Percentiles rank a stretch among this genome's conserved stretches.
Conservation (phyloP, 2,888 invertebrate genomes). For the Linnaemya vulpina region DNA sequence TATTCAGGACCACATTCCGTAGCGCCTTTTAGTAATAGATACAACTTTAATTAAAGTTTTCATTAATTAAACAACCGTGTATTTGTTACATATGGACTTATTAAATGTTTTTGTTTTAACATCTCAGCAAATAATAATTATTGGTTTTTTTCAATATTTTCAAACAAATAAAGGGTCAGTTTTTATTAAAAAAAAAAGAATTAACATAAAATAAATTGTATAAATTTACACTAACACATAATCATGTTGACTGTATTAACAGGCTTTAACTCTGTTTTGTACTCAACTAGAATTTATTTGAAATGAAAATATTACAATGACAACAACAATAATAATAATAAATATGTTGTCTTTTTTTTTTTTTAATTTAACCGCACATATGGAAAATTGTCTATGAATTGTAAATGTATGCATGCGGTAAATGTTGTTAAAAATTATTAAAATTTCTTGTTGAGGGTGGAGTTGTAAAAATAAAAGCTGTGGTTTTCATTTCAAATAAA, state of each 20-base stretch:
- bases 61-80: background rate
- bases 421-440: conserved; percentile 51
- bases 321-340: conserved; percentile 34
- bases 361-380: conserved; percentile 61
- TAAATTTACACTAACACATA: background rate
- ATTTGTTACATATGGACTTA: background rate
- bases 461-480: background rate
- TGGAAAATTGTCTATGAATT: conserved; percentile 46
- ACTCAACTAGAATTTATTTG: conserved; percentile 16
- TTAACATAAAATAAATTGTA: background rate
- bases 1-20: too few relatives aligned
- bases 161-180: conserved; percentile 21
- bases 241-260: background rate
- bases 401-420: conserved; percentile 53
- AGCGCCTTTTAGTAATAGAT: too few relatives aligned
- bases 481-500: conserved; percentile 34
- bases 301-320: conserved; percentile 1
- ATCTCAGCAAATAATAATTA: conserved; percentile 7
- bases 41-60: background rate
- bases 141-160: conserved; percentile 10
- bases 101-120: conserved; percentile 13
- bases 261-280: conserved; percentile 14
- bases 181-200: conserved; percentile 3
- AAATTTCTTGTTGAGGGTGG: conserved; percentile 5
- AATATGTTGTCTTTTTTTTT: background rate